Percentiles rank a stretch among this genome's conserved stretches.
phyloP scores from a whole-genome alignment of 2,113 vertebrate species.

The rat (Rattus norvegicus) region DNA sequence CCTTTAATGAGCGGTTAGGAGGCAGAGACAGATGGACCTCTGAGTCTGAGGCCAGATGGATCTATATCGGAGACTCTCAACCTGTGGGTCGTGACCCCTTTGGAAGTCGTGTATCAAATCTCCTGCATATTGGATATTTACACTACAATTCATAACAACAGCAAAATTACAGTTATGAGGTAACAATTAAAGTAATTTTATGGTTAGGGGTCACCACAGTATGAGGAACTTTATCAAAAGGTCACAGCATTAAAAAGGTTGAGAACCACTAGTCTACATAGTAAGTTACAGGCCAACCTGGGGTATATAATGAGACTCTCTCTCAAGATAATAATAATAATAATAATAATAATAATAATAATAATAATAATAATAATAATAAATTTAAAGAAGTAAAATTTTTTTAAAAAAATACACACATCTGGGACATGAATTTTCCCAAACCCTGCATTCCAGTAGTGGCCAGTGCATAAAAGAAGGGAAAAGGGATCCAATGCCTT shows the following conservation, averaged over 20 bases:
- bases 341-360: neutral
- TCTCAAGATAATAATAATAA: neutral
- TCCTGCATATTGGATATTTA: no score
- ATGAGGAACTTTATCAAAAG: no score
- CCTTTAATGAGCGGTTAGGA: neutral
- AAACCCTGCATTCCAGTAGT: constrained; percentile 1
- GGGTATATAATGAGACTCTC: neutral
- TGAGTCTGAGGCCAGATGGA: neutral
- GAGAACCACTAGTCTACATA: neutral
- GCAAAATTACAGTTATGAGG: no score
- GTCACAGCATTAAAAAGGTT: no score
- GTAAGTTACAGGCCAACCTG: neutral
- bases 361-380: neutral
- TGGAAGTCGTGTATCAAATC: no score
- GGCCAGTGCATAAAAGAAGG: neutral
- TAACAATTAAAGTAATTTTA: no score
- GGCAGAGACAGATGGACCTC: neutral
- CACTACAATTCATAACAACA: no score
- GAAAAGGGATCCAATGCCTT: neutral
- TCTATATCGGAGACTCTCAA: no score
- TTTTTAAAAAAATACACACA: neutral
- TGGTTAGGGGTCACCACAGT: no score
- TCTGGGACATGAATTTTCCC: neutral
- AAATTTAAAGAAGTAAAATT: neutral
- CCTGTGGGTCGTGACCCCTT: no score